Evolutionary conservation across 2,888 invertebrate genomes (phyloP), one percentile per base, ranked within the genome.

Genomic region (Tiliacea aurago): DNA sequence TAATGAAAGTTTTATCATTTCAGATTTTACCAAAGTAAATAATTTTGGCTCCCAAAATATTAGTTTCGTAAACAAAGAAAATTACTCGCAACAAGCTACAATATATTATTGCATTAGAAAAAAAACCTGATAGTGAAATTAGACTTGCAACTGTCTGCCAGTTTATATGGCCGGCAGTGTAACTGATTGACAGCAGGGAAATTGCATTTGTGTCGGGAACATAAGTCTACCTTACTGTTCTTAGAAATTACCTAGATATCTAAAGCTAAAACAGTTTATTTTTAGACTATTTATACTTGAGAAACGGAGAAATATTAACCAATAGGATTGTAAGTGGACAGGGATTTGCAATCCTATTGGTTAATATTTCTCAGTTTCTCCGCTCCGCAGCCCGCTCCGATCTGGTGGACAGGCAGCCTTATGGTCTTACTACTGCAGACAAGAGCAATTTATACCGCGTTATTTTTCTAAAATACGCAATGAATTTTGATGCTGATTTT

Each of bases 121-220:
- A 51, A 51, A 43, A 20, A 5, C 1, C 1, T n/a, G 11, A 4
- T 6, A 43, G 49, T 53, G 5, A 63, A 64, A 51, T 62, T 33
- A 43, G 56, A 56, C 55, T 58, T 55, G 23, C 53, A 59, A 41
- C 18, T 33, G 20, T 51, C 1, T 63, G 9, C 23, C 33, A 20
- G 41, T 72, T 70, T 65, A 51, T 51, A 41, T 56, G 76, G 71
- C 55, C 41, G 20, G 61, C 49, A 70, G 61, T 76, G 65, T 69
- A 73, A 70, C 72, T 68, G 84, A 89, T 87, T 84, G 88, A 83
- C 91, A 86, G 86, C 37, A 68, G 66, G 89, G 89, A 91, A 91
- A 91, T 91, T 90, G 88, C 84, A 84, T 84, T 78, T 76, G 66
- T 64, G 67, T 72, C 76, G 56, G 28, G 49, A 65, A 58, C 83